These are phyloP conservation scores for Drosophila pseudotakahashii DNA, from an alignment of 2,888 invertebrate species.

Conservation along the genomic window DNA sequence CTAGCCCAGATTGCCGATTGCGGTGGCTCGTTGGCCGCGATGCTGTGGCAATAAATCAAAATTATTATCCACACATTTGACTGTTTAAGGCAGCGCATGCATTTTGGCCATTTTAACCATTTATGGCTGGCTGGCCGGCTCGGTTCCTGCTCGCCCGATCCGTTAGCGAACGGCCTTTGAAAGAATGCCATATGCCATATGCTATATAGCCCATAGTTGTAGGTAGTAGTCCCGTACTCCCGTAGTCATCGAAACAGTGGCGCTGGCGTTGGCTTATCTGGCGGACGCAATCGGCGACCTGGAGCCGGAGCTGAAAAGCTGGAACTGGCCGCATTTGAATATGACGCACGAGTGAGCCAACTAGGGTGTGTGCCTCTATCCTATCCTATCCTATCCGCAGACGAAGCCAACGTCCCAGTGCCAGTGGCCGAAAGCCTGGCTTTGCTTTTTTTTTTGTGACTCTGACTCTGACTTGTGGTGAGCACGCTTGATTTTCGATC, in stretches of 20 bases:
- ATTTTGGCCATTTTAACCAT: constrained; percentile 69
- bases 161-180: constrained; percentile 75
- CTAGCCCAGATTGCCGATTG: constrained; percentile 64
- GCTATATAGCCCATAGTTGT: constrained; percentile 7
- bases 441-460: constrained; percentile 32
- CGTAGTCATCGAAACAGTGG: constrained; percentile 64
- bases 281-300: constrained; percentile 68
- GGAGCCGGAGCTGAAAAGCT: constrained; percentile 36
- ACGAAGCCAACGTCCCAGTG: constrained; percentile 13
- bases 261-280: constrained; percentile 70
- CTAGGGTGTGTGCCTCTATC: constrained; percentile 71
- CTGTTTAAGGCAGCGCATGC: constrained; percentile 73
- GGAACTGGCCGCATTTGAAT: constrained; percentile 67
- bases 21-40: constrained; percentile 29
- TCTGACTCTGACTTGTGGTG: constrained; percentile 64
- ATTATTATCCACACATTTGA: constrained; percentile 79
- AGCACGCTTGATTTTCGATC: constrained; percentile 78
- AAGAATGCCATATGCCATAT: constrained; percentile 63
- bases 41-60: constrained; percentile 75
- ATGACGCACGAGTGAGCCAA: constrained; percentile 77
- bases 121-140: constrained; percentile 60
- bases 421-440: constrained; percentile 45
- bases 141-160: constrained; percentile 65
- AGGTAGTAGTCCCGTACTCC: constrained; percentile 20
- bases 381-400: not conserved